Evolutionary conservation across 2,888 invertebrate genomes (phyloP).

Genomic region (Andrena minutula): DNA sequence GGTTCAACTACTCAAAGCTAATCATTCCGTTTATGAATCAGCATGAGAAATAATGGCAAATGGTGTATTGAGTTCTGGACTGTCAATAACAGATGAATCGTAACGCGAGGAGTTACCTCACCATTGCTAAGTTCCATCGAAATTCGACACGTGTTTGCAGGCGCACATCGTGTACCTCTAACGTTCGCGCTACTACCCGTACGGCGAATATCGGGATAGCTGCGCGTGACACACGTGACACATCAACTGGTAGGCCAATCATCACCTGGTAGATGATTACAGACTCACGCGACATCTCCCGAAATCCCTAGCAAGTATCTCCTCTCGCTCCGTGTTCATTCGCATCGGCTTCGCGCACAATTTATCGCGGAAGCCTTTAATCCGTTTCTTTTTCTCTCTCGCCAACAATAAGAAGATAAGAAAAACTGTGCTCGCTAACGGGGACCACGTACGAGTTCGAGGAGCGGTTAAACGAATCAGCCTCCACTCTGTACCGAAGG

Average conservation of each 20-base stretch:
- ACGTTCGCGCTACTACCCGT: constrained; percentile 4
- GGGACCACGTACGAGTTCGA: neutral
- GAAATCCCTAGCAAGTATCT: constrained; percentile 45
- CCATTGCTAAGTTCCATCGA: constrained; percentile 1
- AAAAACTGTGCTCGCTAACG: neutral
- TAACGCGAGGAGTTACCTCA: neutral
- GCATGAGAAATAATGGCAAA: too few species aligned
- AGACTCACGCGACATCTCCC: constrained; percentile 65
- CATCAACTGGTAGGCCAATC: constrained; percentile 21
- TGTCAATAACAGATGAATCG: too few species aligned
- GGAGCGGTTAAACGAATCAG: neutral
- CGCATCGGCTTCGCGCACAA: neutral
- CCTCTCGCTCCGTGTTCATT: neutral
- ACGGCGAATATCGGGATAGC: constrained; percentile 32
- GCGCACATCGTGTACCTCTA: neutral
- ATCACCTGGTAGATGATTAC: constrained; percentile 33
- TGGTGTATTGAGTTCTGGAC: too few species aligned
- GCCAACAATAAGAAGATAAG: neutral
- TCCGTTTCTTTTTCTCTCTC: neutral
- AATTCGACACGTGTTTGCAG: constrained; percentile 24
- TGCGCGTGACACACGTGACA: constrained; percentile 48
- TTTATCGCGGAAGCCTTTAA: neutral
- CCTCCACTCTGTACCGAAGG: neutral
- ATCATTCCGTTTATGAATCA: too few species aligned
- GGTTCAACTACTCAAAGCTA: too few species aligned